Evolutionary conservation across 2,113 vertebrate genomes (phyloP).

Genomic region (Eurystomus gularis): DNA sequence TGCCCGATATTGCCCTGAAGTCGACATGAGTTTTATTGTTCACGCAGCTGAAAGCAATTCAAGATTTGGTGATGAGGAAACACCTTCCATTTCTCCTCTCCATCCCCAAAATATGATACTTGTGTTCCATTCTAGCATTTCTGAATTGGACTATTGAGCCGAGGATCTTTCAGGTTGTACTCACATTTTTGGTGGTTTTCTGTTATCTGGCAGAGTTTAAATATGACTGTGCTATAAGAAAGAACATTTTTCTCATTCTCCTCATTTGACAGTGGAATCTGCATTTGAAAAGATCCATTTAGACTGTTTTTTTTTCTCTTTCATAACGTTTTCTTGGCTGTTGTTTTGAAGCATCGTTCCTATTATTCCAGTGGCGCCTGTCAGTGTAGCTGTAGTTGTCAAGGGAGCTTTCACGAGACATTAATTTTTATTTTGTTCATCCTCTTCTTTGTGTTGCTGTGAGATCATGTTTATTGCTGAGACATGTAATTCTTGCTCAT

Average conservation of each 20-base stretch:
- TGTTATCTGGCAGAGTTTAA: not conserved
- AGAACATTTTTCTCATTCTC: conserved; percentile 20
- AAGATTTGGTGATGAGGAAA: not conserved
- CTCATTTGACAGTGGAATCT: conserved; percentile 34
- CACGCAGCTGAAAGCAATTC: not conserved
- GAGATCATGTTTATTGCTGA: conserved; percentile 50
- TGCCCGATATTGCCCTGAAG: not conserved
- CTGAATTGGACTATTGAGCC: not conserved
- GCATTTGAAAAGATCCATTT: conserved; percentile 57
- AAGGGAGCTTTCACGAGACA: conserved; percentile 45
- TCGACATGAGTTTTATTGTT: not conserved
- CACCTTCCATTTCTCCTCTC: not conserved
- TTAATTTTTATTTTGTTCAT: conserved; percentile 44
- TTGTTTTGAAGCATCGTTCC: conserved; percentile 54
- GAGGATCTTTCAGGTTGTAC: not conserved
- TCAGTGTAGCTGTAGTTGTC: conserved; percentile 56
- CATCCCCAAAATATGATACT: not conserved
- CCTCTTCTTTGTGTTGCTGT: conserved; percentile 33
- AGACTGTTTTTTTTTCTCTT: conserved; percentile 21
- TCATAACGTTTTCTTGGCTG: conserved; percentile 53
- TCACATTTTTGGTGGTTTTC: not conserved
- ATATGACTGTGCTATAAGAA: not conserved
- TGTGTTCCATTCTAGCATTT: not conserved
- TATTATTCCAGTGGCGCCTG: conserved; percentile 63
- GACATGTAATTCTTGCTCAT: conserved; percentile 34